phyloP scores from a whole-genome alignment of 2,888 invertebrate genomes.

The Furcula furcula region DNA sequence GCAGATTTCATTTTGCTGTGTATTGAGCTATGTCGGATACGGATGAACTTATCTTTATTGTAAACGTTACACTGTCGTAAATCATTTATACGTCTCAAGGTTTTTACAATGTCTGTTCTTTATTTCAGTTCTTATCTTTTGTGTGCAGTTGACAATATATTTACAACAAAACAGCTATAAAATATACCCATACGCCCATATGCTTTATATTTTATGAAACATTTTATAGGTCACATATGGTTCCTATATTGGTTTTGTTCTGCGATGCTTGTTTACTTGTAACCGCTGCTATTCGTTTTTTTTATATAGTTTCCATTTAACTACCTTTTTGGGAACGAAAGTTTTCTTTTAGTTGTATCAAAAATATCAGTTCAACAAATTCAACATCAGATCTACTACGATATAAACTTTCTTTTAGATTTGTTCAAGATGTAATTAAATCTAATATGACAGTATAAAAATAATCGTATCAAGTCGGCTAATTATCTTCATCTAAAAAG shows the following conservation, averaged over 20 bases:
- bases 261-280: conserved; percentile 8
- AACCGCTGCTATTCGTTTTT: neutral
- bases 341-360: too few species aligned
- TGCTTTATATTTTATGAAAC: conserved; percentile 16
- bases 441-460: too few species aligned
- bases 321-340: neutral
- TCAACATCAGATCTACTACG: too few species aligned
- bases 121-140: conserved; percentile 15
- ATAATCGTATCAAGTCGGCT: conserved; percentile 6
- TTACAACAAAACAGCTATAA: conserved; percentile 8
- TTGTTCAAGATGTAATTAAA: too few species aligned
- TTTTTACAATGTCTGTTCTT: conserved; percentile 12
- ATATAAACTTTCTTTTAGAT: too few species aligned
- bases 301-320: conserved; percentile 8
- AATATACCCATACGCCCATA: conserved; percentile 9
- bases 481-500: too few species aligned
- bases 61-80: conserved; percentile 8
- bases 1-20: neutral
- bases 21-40: conserved; percentile 17
- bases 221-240: conserved; percentile 28
- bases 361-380: too few species aligned
- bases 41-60: conserved; percentile 15
- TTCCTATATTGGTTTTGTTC: conserved; percentile 4
- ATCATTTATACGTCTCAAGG: conserved; percentile 11
- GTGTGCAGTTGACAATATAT: conserved; percentile 12